These are phyloP conservation scores for Pseudopleuronectes americanus DNA, from an alignment of 2,797 vertebrate species.

Conservation along the genomic window DNA sequence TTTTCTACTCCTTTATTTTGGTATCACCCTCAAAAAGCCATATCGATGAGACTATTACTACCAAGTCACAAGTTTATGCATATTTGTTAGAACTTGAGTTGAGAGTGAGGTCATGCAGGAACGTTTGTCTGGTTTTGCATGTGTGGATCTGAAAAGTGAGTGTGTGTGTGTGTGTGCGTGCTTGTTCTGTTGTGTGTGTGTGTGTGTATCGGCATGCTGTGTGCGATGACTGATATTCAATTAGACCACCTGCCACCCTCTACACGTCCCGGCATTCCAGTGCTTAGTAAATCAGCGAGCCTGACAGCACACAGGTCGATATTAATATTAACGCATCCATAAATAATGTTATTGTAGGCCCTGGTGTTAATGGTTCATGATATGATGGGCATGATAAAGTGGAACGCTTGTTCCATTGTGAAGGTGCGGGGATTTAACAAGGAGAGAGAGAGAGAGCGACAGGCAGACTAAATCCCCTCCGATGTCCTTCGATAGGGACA, in stretches of 20 bases:
- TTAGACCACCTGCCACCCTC: constrained; percentile 72
- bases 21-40: no score
- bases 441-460: constrained; percentile 5
- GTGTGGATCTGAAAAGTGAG: constrained; percentile 3
- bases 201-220: constrained; percentile 47
- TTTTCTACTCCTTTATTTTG: no score
- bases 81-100: constrained; percentile 1
- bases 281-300: constrained; percentile 69
- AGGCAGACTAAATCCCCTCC: constrained; percentile 69
- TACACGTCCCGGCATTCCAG: constrained; percentile 56
- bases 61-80: constrained; percentile 17
- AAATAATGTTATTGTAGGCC: constrained; percentile 80
- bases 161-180: constrained; percentile 47
- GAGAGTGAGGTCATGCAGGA: constrained; percentile 15
- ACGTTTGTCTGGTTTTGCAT: neutral
- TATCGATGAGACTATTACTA: constrained; percentile 48
- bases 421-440: constrained; percentile 51
- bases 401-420: constrained; percentile 49
- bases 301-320: constrained; percentile 75
- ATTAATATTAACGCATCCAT: constrained; percentile 80
- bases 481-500: constrained; percentile 75
- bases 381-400: constrained; percentile 70
- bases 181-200: constrained; percentile 31
- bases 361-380: constrained; percentile 74
- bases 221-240: constrained; percentile 71